These are phyloP conservation scores for Penaeus indicus DNA, from an alignment of 1,140 invertebrate species.

Conservation along the genomic window DNA sequence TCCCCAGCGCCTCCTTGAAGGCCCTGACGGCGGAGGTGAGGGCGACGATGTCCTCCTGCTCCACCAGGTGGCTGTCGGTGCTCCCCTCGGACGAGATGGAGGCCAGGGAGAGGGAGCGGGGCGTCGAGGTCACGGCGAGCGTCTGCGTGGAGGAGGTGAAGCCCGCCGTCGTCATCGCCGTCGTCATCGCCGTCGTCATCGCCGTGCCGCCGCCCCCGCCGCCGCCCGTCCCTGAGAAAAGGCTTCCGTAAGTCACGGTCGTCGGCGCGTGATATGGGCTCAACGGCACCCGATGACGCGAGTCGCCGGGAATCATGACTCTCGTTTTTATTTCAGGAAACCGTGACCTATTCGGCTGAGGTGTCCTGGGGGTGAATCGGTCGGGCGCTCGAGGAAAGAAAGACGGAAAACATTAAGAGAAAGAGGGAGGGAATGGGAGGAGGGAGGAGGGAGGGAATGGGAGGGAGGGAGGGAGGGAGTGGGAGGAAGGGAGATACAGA, in stretches of 20 bases:
- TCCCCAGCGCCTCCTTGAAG: slow-evolving; percentile 74
- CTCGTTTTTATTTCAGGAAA: too few relatives aligned
- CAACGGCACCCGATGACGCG: too few relatives aligned
- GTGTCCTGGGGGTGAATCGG: too few relatives aligned
- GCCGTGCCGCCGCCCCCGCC: slow-evolving; percentile 18
- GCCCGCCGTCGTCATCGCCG: slow-evolving; percentile 50
- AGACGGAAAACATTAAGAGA: neutral
- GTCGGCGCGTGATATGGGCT: too few relatives aligned
- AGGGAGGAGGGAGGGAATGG: neutral
- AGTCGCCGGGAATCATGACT: too few relatives aligned
- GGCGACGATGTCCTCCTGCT: slow-evolving; percentile 74
- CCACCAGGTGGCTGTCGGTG: slow-evolving; percentile 70
- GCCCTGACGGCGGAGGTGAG: slow-evolving; percentile 74
- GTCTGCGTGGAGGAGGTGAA: slow-evolving; percentile 55
- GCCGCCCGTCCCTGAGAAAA: slow-evolving; percentile 10
- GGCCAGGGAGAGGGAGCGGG: slow-evolving; percentile 69
- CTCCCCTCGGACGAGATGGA: slow-evolving; percentile 71
- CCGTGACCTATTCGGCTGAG: too few relatives aligned
- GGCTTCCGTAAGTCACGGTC: too few relatives aligned
- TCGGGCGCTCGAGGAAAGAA: too few relatives aligned
- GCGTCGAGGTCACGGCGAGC: slow-evolving; percentile 50
- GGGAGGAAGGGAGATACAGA: too few relatives aligned
- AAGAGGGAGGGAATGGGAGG: neutral
- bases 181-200: slow-evolving; percentile 11
- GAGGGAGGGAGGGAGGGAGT: neutral